These are phyloP conservation scores for Eidolon helvum DNA, from an alignment of 2,113 vertebrate genomes.

Conservation along the genomic window DNA sequence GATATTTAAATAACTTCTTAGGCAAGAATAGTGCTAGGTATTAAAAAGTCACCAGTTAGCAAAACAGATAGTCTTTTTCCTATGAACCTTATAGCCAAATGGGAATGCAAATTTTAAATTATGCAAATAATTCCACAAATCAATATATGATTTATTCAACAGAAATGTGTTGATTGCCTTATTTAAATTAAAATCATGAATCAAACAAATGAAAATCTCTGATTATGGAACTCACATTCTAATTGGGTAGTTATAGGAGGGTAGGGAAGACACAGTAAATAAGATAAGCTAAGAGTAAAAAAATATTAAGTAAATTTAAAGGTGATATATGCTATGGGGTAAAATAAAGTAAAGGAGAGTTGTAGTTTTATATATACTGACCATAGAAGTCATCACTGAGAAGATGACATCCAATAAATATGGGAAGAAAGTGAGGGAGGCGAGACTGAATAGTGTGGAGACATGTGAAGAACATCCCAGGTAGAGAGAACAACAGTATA, in stretches of 20 bases:
- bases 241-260: not conserved
- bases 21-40: not conserved
- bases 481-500: not conserved
- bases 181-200: not conserved
- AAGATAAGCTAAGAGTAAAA: not conserved
- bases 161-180: not conserved
- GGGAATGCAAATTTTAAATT: not conserved
- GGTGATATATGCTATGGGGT: not conserved
- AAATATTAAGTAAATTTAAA: too few species aligned
- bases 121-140: not conserved
- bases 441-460: not conserved
- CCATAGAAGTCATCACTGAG: not conserved
- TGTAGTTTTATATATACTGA: not conserved
- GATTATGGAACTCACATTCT: not conserved
- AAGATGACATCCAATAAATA: not conserved
- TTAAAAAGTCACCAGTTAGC: not conserved
- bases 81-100: not conserved
- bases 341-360: not conserved
- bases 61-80: not conserved
- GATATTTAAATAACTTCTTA: conserved; percentile 9
- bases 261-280: not conserved
- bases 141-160: not conserved
- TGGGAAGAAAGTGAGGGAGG: not conserved
- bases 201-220: not conserved
- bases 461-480: too few species aligned